Conservation (phyloP, 2,113 vertebrate genomes). For the Andinoacara biseriatus region DNA sequence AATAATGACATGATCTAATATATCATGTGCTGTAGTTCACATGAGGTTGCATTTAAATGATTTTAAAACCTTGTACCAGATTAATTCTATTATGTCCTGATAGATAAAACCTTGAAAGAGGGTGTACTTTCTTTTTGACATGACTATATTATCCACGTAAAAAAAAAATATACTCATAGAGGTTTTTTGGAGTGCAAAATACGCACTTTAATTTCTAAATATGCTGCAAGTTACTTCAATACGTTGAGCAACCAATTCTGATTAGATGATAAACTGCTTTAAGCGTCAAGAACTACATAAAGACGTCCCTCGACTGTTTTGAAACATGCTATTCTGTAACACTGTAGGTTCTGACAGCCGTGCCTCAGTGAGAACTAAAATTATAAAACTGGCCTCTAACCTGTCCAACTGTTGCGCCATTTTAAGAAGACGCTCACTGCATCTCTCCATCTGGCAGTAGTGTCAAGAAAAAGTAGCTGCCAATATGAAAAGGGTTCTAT, state of each 20-base stretch:
- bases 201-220: neutral
- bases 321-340: constrained; percentile 2
- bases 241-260: neutral
- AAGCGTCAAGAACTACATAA: neutral
- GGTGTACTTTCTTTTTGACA: neutral
- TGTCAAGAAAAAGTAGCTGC: neutral
- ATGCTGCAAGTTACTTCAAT: neutral
- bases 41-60: neutral
- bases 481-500: neutral
- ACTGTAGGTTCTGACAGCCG: neutral
- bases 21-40: neutral
- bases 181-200: neutral
- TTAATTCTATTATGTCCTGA: neutral
- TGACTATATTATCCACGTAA: neutral
- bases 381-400: constrained; percentile 3
- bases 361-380: constrained; percentile 2
- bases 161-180: too few relatives aligned
- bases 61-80: neutral
- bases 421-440: constrained; percentile 3
- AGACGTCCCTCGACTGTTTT: neutral
- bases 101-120: neutral
- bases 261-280: neutral
- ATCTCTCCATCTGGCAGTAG: neutral
- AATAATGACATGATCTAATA: neutral
- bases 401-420: neutral